Base-by-base conservation (phyloP, 1,140 invertebrate species). In the Polypedilum pembai region DNA sequence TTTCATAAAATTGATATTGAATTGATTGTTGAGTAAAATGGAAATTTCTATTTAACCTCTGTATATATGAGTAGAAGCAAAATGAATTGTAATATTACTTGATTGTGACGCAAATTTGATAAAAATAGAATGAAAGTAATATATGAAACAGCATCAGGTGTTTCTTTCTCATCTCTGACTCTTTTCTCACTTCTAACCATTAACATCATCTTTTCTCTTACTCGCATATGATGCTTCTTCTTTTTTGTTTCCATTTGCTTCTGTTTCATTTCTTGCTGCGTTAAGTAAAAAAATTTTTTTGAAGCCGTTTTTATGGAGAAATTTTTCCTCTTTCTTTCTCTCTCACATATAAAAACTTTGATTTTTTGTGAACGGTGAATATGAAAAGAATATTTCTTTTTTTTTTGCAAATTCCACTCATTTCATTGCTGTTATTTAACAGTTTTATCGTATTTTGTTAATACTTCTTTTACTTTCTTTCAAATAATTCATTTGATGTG, bases 21-120 rank as follows among this genome's bases (percentile, higher is more conserved):
- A 3, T 33, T 33, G 24, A 33, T 33, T 33, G 5, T 3, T 3
- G 24, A 5, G 1, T 33, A 33, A 33, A 33, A 33, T 5, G 5
- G 24, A 33, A 33, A 33, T 33, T 33, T 33, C 24, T 33, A 33
- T n/a, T n/a, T n/a, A n/a, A n/a, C n/a, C n/a, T n/a, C n/a, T n/a
- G n/a, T 33, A 33, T 33, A 56, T 56, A n/a, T 56, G 45, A 4
- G 12, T 10, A 56, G 8, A 56, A 56, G 15, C 3, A 15, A 56
- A 56, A 56, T 56, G 45, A 56, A 56, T n/a, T 56, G 45, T 56
- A 56, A 56, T 56, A n/a, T 56, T 15, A 12, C n/a, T 56, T 56
- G 12, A 56, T 56, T 56, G 12, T 56, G 45, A 56, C 45, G 45
- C 12, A 56, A 56, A 56, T 56, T 56, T 56, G 24, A 56, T 56